A percentile compares a stretch with the other conserved stretches of the same genome.
phyloP scores from a whole-genome alignment of 2,113 vertebrate species.

The Tychaedon coryphoeus region DNA sequence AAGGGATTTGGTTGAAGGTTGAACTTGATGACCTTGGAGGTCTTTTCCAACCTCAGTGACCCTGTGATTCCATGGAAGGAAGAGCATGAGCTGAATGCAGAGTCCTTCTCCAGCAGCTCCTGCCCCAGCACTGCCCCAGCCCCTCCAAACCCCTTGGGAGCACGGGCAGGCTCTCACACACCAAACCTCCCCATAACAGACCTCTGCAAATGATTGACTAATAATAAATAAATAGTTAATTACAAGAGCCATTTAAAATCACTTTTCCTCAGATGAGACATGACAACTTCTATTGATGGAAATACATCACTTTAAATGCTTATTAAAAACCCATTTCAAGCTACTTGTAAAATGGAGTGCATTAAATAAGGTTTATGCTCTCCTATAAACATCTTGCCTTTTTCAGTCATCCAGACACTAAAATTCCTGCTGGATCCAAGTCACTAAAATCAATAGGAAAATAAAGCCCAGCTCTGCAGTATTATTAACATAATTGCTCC shows the following conservation, averaged over 20 bases:
- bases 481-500: background rate
- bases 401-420: background rate
- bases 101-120: background rate
- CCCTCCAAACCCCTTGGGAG: background rate
- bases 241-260: conserved; percentile 19
- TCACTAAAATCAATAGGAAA: background rate
- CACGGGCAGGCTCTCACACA: background rate
- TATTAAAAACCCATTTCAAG: background rate
- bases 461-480: background rate
- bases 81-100: background rate
- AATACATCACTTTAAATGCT: background rate
- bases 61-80: background rate
- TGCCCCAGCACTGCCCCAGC: background rate
- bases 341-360: background rate
- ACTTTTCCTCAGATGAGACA: background rate
- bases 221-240: conserved; percentile 25
- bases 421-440: background rate
- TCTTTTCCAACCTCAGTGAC: background rate
- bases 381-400: background rate
- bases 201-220: background rate
- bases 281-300: background rate
- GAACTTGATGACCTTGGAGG: no score
- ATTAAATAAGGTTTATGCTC: background rate
- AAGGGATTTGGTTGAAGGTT: background rate
- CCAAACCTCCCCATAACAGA: background rate